Evolutionary conservation across 2,113 vertebrate species (phyloP).

Genomic region (Albula glossodonta): DNA sequence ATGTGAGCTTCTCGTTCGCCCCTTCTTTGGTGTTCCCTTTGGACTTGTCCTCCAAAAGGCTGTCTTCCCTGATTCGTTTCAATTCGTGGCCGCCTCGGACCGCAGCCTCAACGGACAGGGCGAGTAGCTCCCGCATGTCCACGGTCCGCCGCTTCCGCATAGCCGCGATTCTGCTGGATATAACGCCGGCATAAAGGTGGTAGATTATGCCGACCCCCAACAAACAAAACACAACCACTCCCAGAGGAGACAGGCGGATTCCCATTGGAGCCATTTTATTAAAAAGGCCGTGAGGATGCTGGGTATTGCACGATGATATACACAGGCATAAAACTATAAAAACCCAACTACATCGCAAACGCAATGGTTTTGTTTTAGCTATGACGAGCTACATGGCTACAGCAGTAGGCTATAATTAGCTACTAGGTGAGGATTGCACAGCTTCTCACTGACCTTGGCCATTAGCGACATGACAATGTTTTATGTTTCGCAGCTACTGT

Average conservation of each 20-base stretch:
- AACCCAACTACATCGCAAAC: too few relatives aligned
- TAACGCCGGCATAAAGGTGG: constrained; percentile 88
- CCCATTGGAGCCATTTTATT: constrained; percentile 90
- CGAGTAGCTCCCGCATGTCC: constrained; percentile 87
- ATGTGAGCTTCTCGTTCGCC: constrained; percentile 82
- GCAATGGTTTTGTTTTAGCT: too few relatives aligned
- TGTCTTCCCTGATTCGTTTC: constrained; percentile 79
- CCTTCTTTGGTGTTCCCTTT: constrained; percentile 94
- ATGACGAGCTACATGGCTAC: neutral
- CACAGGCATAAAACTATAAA: too few relatives aligned
- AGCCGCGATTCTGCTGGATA: constrained; percentile 78
- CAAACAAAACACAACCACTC: constrained; percentile 86
- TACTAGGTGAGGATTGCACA: too few relatives aligned
- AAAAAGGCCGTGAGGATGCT: too few relatives aligned
- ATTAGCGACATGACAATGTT: too few relatives aligned
- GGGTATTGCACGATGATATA: too few relatives aligned
- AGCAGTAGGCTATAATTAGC: neutral
- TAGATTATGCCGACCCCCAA: constrained; percentile 88
- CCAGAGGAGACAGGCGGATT: constrained; percentile 89
- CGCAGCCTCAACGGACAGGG: constrained; percentile 85
- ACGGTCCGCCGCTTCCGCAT: constrained; percentile 72
- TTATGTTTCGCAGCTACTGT: too few relatives aligned
- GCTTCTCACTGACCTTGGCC: too few relatives aligned
- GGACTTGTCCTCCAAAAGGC: constrained; percentile 79
- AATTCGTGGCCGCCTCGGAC: constrained; percentile 84